These are phyloP conservation scores for Channa maculata DNA, from an alignment of 2,113 vertebrate species.

Conservation along the genomic window DNA sequence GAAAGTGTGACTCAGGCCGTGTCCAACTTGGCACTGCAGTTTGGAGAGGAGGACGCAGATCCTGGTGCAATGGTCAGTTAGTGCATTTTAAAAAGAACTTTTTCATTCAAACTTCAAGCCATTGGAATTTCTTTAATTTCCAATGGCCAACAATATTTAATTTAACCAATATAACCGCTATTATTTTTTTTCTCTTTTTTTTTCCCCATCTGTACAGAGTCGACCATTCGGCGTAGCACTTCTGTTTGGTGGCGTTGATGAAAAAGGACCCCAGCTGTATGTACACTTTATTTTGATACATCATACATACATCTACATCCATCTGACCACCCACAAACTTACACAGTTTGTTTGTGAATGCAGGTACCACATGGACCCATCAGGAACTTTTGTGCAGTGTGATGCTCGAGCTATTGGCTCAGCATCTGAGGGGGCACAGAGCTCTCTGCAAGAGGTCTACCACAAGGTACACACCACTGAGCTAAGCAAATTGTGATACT, in stretches of 20 bases:
- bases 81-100: not conserved
- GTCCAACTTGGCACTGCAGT: conserved; percentile 97
- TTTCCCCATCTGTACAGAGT: conserved; percentile 82
- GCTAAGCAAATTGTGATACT: not conserved
- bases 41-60: conserved; percentile 98
- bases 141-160: not conserved
- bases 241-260: conserved; percentile 96
- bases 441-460: conserved; percentile 98
- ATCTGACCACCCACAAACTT: not conserved
- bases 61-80: conserved; percentile 94
- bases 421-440: conserved; percentile 97
- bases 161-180: not conserved
- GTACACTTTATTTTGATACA: conserved; percentile 56
- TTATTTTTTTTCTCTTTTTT: not conserved
- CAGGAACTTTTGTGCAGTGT: conserved; percentile 98
- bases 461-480: conserved; percentile 88
- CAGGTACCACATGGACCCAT: conserved; percentile 99
- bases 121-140: not conserved
- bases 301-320: not conserved
- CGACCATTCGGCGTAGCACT: conserved; percentile 97
- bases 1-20: conserved; percentile 98
- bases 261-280: conserved; percentile 98
- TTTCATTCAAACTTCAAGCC: not conserved
- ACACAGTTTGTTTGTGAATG: not conserved
- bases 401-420: conserved; percentile 97